Evolutionary conservation across 2,797 vertebrate genomes (phyloP).

Genomic region (Pangasius larnaudii): DNA sequence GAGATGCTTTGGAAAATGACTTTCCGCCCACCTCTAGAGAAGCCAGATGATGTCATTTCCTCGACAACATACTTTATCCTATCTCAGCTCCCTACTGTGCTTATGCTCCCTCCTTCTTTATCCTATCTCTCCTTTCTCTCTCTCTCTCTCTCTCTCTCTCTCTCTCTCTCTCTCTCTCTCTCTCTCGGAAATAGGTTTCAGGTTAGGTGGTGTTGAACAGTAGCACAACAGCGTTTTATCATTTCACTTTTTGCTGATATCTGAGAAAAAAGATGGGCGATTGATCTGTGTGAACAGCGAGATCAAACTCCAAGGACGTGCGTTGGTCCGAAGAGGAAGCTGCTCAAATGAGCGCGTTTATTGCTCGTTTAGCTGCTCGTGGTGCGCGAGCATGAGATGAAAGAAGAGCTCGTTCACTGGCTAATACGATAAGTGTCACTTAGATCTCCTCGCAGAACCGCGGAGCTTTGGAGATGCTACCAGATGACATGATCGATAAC

Average conservation of each 20-base stretch:
- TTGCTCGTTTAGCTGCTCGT: slow-evolving; percentile 13
- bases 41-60: slow-evolving; percentile 54
- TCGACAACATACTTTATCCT: slow-evolving; percentile 35
- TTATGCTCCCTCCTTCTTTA: slow-evolving; percentile 25
- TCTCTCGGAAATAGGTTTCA: slow-evolving; percentile 14
- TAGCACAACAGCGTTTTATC: slow-evolving; percentile 37
- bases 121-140: slow-evolving; percentile 11
- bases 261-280: neutral
- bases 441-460: slow-evolving; percentile 38
- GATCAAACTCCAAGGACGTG: slow-evolving; percentile 22
- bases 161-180: neutral
- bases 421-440: slow-evolving; percentile 51
- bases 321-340: slow-evolving; percentile 1
- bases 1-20: slow-evolving; percentile 32
- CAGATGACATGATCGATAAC: slow-evolving; percentile 42
- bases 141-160: neutral
- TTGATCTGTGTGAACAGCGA: neutral
- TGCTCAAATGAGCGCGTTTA: slow-evolving; percentile 26
- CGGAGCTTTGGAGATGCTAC: slow-evolving; percentile 22
- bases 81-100: slow-evolving; percentile 12
- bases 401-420: slow-evolving; percentile 25
- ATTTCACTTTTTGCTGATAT: slow-evolving; percentile 29
- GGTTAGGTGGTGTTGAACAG: slow-evolving; percentile 36
- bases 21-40: slow-evolving; percentile 39
- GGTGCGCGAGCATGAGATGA: neutral